Conservation (phyloP, 2,113 vertebrate species). For the Nycticebus coucang region DNA sequence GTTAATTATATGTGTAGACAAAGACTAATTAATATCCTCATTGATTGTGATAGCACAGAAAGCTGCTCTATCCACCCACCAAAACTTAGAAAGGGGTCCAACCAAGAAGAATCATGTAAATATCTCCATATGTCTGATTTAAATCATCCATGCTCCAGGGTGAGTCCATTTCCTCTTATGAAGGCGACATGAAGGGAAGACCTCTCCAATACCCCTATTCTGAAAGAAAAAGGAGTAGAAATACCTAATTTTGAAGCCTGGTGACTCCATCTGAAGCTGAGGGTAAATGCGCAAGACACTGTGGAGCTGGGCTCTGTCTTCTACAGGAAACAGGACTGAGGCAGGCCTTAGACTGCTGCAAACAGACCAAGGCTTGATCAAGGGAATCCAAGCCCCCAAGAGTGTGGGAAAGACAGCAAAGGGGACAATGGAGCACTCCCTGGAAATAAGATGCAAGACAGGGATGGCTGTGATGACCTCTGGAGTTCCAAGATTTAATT, state of each 20-base stretch:
- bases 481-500: constrained; percentile 60
- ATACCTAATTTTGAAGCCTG: background rate
- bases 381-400: background rate
- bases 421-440: background rate
- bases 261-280: background rate
- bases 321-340: background rate
- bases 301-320: background rate
- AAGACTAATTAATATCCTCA: background rate
- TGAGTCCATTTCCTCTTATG: background rate
- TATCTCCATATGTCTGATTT: background rate
- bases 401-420: background rate
- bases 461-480: background rate
- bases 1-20: background rate
- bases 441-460: background rate
- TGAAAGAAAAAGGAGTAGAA: background rate
- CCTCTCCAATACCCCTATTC: background rate
- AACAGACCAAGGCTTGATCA: background rate
- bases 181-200: background rate
- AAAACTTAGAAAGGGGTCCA: background rate
- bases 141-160: background rate
- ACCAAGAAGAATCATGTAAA: background rate
- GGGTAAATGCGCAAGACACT: background rate
- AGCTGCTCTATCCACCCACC: background rate
- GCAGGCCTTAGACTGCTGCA: background rate
- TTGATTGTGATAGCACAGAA: background rate